phyloP scores from a whole-genome alignment of 2,797 vertebrate genomes.

The Melopsittacus undulatus region DNA sequence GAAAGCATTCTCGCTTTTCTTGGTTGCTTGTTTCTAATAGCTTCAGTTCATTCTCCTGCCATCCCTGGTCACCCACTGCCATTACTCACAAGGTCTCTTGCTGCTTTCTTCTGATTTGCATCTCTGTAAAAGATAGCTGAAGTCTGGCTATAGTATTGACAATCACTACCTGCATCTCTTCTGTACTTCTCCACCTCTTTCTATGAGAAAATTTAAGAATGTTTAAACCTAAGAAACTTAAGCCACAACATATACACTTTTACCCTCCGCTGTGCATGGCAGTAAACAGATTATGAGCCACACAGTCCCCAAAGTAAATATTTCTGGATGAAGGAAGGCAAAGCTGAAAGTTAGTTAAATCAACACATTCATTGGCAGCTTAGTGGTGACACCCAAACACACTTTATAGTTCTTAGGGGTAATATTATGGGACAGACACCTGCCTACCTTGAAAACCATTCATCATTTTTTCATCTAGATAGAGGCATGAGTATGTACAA shows the following conservation, averaged over 20 bases:
- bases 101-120: neutral
- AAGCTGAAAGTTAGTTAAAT: neutral
- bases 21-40: neutral
- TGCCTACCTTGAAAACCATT: neutral
- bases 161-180: neutral
- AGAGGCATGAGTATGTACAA: neutral
- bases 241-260: neutral
- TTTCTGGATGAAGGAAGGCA: neutral
- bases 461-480: neutral
- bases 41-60: neutral
- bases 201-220: neutral
- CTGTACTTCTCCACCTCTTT: neutral
- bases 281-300: neutral
- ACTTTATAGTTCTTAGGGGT: neutral
- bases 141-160: neutral
- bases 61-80: neutral
- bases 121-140: neutral
- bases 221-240: neutral
- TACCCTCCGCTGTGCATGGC: neutral
- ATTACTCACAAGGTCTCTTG: neutral
- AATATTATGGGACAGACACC: neutral
- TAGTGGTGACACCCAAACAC: neutral
- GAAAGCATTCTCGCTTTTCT: fast-evolving
- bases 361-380: neutral
- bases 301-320: neutral